Percentiles rank a stretch among this genome's conserved stretches.
These are phyloP conservation scores for Cataglyphis livida DNA, from an alignment of 2,888 invertebrate genomes.

Conservation along the genomic window DNA sequence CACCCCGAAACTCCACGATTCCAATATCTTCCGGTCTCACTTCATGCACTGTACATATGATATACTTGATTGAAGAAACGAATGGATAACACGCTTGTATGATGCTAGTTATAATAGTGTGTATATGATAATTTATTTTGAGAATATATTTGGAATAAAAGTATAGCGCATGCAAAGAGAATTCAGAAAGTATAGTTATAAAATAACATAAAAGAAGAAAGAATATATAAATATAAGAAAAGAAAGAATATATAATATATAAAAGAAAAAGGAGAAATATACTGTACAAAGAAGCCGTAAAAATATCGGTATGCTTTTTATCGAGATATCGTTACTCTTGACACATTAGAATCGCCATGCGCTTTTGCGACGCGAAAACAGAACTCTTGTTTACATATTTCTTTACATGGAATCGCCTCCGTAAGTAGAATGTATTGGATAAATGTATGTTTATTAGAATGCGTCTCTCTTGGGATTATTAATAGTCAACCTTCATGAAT, in stretches of 20 bases:
- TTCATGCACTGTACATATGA: constrained; percentile 88
- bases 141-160: not conserved
- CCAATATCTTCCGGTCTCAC: constrained; percentile 95
- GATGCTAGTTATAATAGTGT: not conserved
- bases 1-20: constrained; percentile 91
- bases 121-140: not conserved
- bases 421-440: constrained; percentile 45
- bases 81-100: not conserved
- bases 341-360: not conserved
- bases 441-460: constrained; percentile 76
- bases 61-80: constrained; percentile 5
- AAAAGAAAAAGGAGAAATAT: not conserved
- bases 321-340: constrained; percentile 17
- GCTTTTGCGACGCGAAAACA: constrained; percentile 24
- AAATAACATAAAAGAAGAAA: not conserved
- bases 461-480: constrained; percentile 78
- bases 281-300: not conserved
- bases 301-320: constrained; percentile 12
- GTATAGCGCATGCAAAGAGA: not conserved
- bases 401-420: constrained; percentile 27
- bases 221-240: not conserved
- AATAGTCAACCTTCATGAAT: constrained; percentile 84
- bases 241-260: not conserved
- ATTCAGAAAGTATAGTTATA: not conserved
- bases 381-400: constrained; percentile 14